Evolutionary conservation across 2,888 invertebrate species (phyloP).

Genomic region (Temnothorax unifasciatus): DNA sequence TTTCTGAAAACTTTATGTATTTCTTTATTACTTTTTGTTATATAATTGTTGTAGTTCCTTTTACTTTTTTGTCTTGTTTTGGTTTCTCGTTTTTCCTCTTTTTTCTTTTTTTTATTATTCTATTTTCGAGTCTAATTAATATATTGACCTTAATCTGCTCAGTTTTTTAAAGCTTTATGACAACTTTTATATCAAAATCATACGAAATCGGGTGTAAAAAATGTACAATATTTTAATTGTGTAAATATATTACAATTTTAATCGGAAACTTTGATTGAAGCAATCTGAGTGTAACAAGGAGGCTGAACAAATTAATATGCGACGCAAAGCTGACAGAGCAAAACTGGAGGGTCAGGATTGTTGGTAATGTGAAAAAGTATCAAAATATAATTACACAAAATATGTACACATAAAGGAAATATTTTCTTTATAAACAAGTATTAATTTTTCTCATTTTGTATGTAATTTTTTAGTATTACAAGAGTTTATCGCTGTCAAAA

Average conservation of each 20-base stretch:
- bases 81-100: neutral
- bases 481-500: no score
- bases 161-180: slow-evolving; percentile 1
- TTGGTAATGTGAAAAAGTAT: no score
- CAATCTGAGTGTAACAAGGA: neutral
- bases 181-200: slow-evolving; percentile 4
- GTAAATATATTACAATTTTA: slow-evolving; percentile 8
- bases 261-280: neutral
- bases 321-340: neutral
- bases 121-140: neutral
- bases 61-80: neutral
- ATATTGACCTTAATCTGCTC: neutral
- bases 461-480: slow-evolving; percentile 61
- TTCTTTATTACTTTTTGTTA: neutral
- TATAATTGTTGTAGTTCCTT: neutral
- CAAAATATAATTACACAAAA: no score
- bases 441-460: slow-evolving; percentile 1
- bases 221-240: slow-evolving; percentile 8
- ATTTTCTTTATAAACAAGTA: neutral
- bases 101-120: neutral
- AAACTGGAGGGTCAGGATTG: no score
- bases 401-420: slow-evolving; percentile 1
- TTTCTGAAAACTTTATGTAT: neutral
- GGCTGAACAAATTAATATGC: neutral
- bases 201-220: neutral